phyloP scores from a whole-genome alignment of 2,888 invertebrate species.

The Lepidonotus clava region DNA sequence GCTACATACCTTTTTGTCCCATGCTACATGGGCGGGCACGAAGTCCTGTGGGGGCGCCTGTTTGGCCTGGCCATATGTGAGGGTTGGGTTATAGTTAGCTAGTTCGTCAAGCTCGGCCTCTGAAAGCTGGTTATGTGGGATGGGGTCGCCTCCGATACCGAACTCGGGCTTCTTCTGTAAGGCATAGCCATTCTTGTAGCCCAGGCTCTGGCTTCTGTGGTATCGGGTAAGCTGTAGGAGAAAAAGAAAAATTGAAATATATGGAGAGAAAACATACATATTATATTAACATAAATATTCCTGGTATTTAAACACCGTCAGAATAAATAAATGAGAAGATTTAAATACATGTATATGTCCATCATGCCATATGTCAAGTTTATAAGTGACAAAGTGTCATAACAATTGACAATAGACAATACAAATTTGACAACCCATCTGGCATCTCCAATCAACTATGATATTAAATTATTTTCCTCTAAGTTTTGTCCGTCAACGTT shows the following conservation, averaged over 20 bases:
- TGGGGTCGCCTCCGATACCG: conserved; percentile 78
- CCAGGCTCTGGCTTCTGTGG: conserved; percentile 79
- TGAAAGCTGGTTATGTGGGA: conserved; percentile 76
- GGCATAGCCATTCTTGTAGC: conserved; percentile 79
- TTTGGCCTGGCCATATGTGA: conserved; percentile 80
- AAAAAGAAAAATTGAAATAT: not conserved
- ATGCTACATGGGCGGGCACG: conserved; percentile 80
- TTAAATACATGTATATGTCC: too few species aligned
- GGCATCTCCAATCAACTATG: too few species aligned
- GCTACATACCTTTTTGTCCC: conserved; percentile 81
- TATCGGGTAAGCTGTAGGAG: conserved; percentile 76
- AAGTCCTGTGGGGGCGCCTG: conserved; percentile 80
- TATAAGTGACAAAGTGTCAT: too few species aligned
- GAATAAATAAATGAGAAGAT: too few species aligned
- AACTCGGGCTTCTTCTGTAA: conserved; percentile 73
- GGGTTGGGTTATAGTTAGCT: conserved; percentile 79
- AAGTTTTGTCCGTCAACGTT: too few species aligned
- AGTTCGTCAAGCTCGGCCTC: conserved; percentile 79
- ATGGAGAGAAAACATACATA: too few species aligned
- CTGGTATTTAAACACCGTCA: too few species aligned
- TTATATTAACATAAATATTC: too few species aligned
- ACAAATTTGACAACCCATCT: too few species aligned
- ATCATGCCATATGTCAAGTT: too few species aligned
- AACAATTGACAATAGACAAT: too few species aligned
- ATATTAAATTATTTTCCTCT: too few species aligned